Evolutionary conservation across 2,113 vertebrate species (phyloP), one percentile per base, ranked within the genome.

Genomic region (Gymnobelideus leadbeateri): DNA sequence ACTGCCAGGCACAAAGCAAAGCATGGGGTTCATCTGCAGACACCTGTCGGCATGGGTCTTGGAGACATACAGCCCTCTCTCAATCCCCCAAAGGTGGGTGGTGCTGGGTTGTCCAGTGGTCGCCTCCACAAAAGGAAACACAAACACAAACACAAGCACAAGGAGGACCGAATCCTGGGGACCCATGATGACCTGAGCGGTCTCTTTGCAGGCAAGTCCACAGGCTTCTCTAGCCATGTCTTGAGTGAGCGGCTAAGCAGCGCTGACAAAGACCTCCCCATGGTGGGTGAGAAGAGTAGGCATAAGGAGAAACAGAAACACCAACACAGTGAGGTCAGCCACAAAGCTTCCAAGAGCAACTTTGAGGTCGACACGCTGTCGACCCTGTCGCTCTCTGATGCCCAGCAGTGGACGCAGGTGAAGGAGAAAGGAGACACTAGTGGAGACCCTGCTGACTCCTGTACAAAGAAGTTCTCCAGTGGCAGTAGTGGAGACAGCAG

Each of bases 121-220:
- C 99, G 99, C 93, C 99, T 99, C 98, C 99, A 99, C 98, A 99
- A 99, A 98, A 99, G 99, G 97, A 99, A 99, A 99, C 99, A 99
- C 98, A 99, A 99, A 99, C 99, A 99, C 98, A 99, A 99, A 99
- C 99, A 99, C 98, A 99, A 99, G 98, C 99, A 99, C 99, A 99
- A 99, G 98, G 99, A 99, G 55, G 99, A 99, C 90, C 98, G 99
- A 93, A 99, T 99, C 97, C 91, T 99, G 92, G 99, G 99, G 94
- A 98, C 99, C 47, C 99, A 99, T 0, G 99, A 99, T 96, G 99
- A 99, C 97, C 97, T 99, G 96, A 99, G 99, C 0, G 99, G 99
- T 96, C 99, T 99, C 96, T 99, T 99, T 97, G 98, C 99, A 90
- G 99, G 99, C 96, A 99, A 99, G 95, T 98, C 99, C 97, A 98